Evolutionary conservation across 2,113 vertebrate species (phyloP).

Genomic region (Gambusia affinis): DNA sequence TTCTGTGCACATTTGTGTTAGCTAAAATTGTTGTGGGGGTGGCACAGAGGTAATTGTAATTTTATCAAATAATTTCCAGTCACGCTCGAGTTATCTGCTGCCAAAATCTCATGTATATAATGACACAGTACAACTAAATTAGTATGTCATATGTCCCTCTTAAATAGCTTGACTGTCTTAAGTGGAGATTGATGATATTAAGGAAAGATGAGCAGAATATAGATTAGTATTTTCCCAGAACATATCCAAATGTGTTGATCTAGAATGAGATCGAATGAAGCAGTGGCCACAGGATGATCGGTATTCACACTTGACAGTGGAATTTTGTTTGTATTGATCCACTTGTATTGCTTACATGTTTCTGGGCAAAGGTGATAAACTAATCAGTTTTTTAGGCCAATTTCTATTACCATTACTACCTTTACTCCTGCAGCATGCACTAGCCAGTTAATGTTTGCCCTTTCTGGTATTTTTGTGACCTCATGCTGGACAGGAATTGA

Average conservation of each 20-base stretch:
- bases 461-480: conserved; percentile 41
- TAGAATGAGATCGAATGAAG: conserved; percentile 38
- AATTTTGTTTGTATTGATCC: conserved; percentile 80
- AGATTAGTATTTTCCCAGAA: conserved; percentile 71
- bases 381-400: conserved; percentile 72
- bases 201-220: conserved; percentile 65
- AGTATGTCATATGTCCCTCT: conserved; percentile 42
- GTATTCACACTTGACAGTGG: conserved; percentile 61
- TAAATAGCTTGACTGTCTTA: conserved; percentile 54
- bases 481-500: conserved; percentile 66
- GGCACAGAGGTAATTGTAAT: conserved; percentile 48
- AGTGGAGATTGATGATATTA: conserved; percentile 49
- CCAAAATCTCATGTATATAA: conserved; percentile 63
- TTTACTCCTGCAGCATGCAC: conserved; percentile 29
- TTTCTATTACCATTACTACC: conserved; percentile 63
- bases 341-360: conserved; percentile 78
- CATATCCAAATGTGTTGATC: conserved; percentile 51
- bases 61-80: conserved; percentile 60
- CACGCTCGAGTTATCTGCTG: conserved; percentile 46
- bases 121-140: conserved; percentile 45
- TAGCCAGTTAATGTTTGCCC: conserved; percentile 16
- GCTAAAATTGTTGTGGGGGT: conserved; percentile 45
- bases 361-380: conserved; percentile 72
- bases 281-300: conserved; percentile 54
- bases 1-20: conserved; percentile 49